Evolutionary conservation across 2,888 invertebrate species (phyloP), one percentile per base, ranked within the genome.

Genomic region (Microctonus hyperodae): DNA sequence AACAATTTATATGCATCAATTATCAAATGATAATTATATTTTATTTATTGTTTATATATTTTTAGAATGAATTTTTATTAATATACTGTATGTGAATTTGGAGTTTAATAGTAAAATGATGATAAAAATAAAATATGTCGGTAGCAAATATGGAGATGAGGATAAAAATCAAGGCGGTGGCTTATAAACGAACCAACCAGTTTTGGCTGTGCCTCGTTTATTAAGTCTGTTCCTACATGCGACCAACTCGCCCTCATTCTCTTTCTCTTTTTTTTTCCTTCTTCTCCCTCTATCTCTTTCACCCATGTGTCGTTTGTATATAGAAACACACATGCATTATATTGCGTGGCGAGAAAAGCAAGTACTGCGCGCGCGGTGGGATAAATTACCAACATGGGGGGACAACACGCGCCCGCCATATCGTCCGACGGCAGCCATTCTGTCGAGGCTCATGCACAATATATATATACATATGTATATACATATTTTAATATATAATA

Each of bases 351-450:
- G 69, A 68, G 67, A 72, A 60, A 69, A 69, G 68, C 69, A 68
- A 72, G 69, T 70, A 68, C 68, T 44, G n/a, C n/a, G 64, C 56
- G 70, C 69, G 37, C 68, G 67, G 64, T 70, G 72, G 67, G 70
- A 67, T n/a, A n/a, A 72, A 51, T 63, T 33, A 33, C 63, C 51
- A 70, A 65, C 70, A 64, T 70, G 71, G 70, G 72, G 67, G 69
- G 13, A 28, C n/a, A n/a, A n/a, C 44, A 67, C 65, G 59, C 69
- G 69, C 40, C 66, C 76, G 74, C 78, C 78, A 53, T 28, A 77
- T 79, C 75, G 67, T 70, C 77, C 78, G 77, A 75, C 78, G 78
- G 78, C 78, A 72, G 78, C 79, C 79, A 79, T 79, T 65, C 67
- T 67, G 68, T 50, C 50, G 23, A 25, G 51, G 51, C 53, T 16